Conservation (phyloP, 2,113 vertebrate genomes). For the Oreochromis niloticus region DNA sequence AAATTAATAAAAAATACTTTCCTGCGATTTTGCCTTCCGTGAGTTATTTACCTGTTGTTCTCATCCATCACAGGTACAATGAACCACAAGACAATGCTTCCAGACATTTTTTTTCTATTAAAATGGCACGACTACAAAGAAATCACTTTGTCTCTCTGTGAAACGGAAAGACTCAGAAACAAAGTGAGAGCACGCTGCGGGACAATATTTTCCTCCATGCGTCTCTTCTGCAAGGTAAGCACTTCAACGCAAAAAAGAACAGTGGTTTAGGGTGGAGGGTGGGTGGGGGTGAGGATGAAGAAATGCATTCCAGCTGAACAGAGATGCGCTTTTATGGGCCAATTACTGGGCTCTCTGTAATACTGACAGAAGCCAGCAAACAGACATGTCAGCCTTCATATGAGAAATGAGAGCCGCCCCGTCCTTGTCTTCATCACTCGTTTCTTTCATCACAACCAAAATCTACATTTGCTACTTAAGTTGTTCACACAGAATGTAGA, state of each 20-base stretch:
- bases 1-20: not conserved
- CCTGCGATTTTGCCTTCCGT: not conserved
- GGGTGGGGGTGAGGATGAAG: not conserved
- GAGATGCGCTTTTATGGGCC: constrained; percentile 12
- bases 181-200: constrained; percentile 17
- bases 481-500: not conserved
- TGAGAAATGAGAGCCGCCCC: not conserved
- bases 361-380: not conserved
- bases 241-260: constrained; percentile 2
- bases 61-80: not conserved
- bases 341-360: constrained; percentile 11
- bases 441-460: constrained; percentile 48
- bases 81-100: not conserved
- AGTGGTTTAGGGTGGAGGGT: not conserved
- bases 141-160: constrained; percentile 15
- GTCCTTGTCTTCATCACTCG: not conserved
- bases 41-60: not conserved
- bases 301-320: not conserved
- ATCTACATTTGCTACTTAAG: constrained; percentile 41
- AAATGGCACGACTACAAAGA: not conserved
- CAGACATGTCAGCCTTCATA: not conserved
- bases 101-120: not conserved
- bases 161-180: constrained; percentile 12
- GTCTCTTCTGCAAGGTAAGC: constrained; percentile 46
- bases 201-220: not conserved